These are phyloP conservation scores for Sceliomorpha sp. DNA, from an alignment of 2,888 invertebrate species.

Conservation along the genomic window DNA sequence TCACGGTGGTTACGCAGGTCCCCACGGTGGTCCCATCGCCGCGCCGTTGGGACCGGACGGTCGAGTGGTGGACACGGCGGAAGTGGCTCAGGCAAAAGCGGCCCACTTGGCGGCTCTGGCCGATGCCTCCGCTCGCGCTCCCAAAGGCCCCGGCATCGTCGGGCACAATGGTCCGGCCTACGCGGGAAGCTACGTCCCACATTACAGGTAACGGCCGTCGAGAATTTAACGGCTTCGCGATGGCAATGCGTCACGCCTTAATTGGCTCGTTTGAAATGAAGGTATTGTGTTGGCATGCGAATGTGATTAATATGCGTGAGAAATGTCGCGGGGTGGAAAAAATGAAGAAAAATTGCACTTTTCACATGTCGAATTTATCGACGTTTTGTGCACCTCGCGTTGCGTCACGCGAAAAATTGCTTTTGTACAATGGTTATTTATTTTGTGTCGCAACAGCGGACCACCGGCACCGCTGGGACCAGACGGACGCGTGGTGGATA, in stretches of 20 bases:
- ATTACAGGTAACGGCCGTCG: slow-evolving; percentile 50
- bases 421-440: too few relatives aligned
- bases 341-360: too few relatives aligned
- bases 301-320: too few relatives aligned
- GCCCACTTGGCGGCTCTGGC: slow-evolving; percentile 60
- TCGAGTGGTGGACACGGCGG: slow-evolving; percentile 21
- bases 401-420: too few relatives aligned
- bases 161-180: slow-evolving; percentile 44
- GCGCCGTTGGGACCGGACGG: slow-evolving; percentile 30
- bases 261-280: slow-evolving; percentile 14
- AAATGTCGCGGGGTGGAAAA: too few relatives aligned
- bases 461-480: slow-evolving; percentile 77
- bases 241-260: slow-evolving; percentile 15
- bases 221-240: slow-evolving; percentile 18
- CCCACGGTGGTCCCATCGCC: slow-evolving; percentile 19
- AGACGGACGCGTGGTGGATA: slow-evolving; percentile 77
- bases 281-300: too few relatives aligned
- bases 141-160: slow-evolving; percentile 40
- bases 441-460: too few relatives aligned
- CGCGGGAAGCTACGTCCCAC: slow-evolving; percentile 45
- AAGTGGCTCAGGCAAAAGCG: slow-evolving; percentile 33
- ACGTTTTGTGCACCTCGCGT: too few relatives aligned
- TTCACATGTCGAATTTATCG: too few relatives aligned
- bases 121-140: slow-evolving; percentile 75
- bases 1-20: slow-evolving; percentile 39